Evolutionary conservation across 1,140 invertebrate species (phyloP).

Genomic region (Macrosteles quadrilineatus): DNA sequence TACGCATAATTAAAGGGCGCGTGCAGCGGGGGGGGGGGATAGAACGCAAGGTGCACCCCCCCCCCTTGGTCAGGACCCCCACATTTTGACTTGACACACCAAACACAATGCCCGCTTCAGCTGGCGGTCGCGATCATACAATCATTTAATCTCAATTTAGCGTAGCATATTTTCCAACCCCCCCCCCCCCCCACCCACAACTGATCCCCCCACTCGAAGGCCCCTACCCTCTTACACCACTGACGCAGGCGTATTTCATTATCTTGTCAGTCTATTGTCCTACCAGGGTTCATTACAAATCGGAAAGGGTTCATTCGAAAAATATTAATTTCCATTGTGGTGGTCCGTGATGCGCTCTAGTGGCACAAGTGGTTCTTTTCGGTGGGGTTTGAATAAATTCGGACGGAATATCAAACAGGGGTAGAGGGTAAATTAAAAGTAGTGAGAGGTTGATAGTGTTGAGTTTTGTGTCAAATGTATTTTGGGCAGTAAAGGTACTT

Average conservation of each 20-base stretch:
- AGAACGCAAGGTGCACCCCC: slow-evolving; percentile 15
- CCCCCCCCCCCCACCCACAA: slow-evolving; percentile 18
- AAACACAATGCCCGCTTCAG: background rate
- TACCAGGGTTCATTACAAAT: slow-evolving; percentile 15
- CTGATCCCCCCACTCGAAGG: background rate
- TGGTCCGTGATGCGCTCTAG: slow-evolving; percentile 4
- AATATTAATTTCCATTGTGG: slow-evolving; percentile 25
- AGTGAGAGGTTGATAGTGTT: too few species aligned
- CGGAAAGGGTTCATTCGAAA: slow-evolving; percentile 21
- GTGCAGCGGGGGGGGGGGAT: background rate
- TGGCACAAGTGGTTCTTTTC: background rate
- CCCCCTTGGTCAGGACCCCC: background rate
- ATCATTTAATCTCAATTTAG: slow-evolving; percentile 40
- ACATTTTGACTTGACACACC: slow-evolving; percentile 10
- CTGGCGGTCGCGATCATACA: slow-evolving; percentile 25
- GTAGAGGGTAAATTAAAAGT: too few species aligned
- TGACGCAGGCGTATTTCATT: slow-evolving; percentile 20
- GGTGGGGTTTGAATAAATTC: slow-evolving; percentile 9
- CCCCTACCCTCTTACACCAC: background rate
- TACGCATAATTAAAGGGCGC: background rate
- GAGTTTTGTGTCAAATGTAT: too few species aligned
- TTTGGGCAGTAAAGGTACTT: too few species aligned
- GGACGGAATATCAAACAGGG: background rate
- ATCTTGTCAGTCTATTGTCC: slow-evolving; percentile 28
- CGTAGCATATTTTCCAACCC: slow-evolving; percentile 27